phyloP scores from a whole-genome alignment of 1,140 invertebrate genomes.

The Microvelia longipes region DNA sequence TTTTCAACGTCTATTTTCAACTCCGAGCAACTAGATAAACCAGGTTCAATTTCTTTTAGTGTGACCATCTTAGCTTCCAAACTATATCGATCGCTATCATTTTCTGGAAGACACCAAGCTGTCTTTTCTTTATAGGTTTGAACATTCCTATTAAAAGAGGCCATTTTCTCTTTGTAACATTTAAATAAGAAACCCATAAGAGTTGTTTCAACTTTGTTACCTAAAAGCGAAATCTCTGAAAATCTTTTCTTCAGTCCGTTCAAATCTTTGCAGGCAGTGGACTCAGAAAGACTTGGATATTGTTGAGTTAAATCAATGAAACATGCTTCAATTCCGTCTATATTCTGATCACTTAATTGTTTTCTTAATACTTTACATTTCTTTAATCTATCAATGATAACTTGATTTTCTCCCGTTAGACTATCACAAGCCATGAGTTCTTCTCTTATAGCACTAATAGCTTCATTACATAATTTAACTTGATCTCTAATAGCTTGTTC shows the following conservation, averaged over 20 bases:
- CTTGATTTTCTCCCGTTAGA: constrained; percentile 68
- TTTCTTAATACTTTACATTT: constrained; percentile 52
- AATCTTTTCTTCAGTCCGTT: constrained; percentile 59
- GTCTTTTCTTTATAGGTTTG: constrained; percentile 71
- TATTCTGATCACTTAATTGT: constrained; percentile 44
- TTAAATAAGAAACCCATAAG: constrained; percentile 71
- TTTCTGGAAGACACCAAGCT: constrained; percentile 78
- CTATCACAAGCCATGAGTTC: constrained; percentile 80
- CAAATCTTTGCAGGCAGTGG: constrained; percentile 55
- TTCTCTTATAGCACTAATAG: constrained; percentile 61
- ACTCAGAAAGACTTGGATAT: constrained; percentile 64
- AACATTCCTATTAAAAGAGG: constrained; percentile 61
- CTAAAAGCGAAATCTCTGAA: constrained; percentile 52
- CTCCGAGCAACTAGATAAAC: constrained; percentile 48
- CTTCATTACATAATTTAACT: constrained; percentile 50
- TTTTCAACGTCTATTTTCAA: constrained; percentile 49
- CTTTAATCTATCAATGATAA: constrained; percentile 61
- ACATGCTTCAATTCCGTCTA: constrained; percentile 48
- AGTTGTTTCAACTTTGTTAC: constrained; percentile 64
- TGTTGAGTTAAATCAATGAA: constrained; percentile 54
- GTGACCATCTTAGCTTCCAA: constrained; percentile 79
- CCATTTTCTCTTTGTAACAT: constrained; percentile 69
- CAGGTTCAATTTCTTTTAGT: constrained; percentile 55
- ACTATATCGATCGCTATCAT: constrained; percentile 74
- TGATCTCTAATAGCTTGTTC: constrained; percentile 53